Evolutionary conservation across 2,113 vertebrate genomes (phyloP).

Genomic region (Brachyistius frenatus): DNA sequence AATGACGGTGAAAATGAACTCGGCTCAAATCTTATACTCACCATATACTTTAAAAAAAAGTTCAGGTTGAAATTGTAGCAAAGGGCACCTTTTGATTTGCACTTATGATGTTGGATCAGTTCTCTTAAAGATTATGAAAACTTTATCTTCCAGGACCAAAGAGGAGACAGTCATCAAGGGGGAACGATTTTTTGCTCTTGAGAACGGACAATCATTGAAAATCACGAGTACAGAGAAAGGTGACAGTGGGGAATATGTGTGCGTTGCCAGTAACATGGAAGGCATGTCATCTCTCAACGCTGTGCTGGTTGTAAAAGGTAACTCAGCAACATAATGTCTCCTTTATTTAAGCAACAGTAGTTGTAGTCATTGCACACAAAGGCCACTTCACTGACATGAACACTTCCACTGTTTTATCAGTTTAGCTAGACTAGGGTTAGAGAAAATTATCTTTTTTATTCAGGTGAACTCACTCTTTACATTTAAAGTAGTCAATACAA

Average conservation of each 20-base stretch:
- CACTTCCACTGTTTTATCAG: not conserved
- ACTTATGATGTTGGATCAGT: not conserved
- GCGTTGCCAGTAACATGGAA: slow-evolving; percentile 86
- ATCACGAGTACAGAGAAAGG: slow-evolving; percentile 82
- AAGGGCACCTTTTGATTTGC: not conserved
- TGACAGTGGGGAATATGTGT: slow-evolving; percentile 89
- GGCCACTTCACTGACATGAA: not conserved
- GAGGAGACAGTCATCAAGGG: slow-evolving; percentile 80
- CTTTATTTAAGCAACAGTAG: not conserved
- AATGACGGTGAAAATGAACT: too few species aligned
- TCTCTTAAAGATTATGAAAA: not conserved
- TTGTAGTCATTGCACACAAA: not conserved
- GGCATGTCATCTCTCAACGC: slow-evolving; percentile 86
- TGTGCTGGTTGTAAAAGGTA: slow-evolving; percentile 92
- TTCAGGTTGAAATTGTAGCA: too few species aligned
- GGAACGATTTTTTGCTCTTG: slow-evolving; percentile 68
- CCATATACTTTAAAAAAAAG: too few species aligned
- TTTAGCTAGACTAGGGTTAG: not conserved
- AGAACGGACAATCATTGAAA: slow-evolving; percentile 86
- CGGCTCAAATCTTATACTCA: too few species aligned
- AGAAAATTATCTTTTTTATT: not conserved
- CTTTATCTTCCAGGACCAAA: slow-evolving; percentile 83
- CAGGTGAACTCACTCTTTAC: slow-evolving; percentile 8
- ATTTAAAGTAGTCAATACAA: not conserved
- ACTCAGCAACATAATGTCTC: slow-evolving; percentile 25